phyloP scores from a whole-genome alignment of 2,113 vertebrate genomes.

The Rhinopomastus cyanomelas region DNA sequence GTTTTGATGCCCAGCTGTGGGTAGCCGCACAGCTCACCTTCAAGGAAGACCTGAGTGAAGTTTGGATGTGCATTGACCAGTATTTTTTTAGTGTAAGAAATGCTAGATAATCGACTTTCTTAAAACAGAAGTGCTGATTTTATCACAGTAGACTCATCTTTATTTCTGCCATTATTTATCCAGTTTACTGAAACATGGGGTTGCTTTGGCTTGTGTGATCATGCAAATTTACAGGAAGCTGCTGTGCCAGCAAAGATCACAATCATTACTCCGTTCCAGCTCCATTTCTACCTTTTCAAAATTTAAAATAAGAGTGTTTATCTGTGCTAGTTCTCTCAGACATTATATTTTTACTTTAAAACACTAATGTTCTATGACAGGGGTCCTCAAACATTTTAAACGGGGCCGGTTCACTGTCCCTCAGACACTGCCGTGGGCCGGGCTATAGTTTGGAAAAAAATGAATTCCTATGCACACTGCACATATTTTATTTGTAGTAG shows the following conservation, averaged over 20 bases:
- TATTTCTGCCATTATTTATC: not conserved
- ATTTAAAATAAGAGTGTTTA: not conserved
- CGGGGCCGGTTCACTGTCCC: no score
- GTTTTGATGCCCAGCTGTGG: not conserved
- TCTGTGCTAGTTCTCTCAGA: not conserved
- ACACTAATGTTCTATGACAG: not conserved
- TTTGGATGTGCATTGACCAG: not conserved
- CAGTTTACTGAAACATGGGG: not conserved
- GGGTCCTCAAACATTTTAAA: no score
- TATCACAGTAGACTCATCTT: not conserved
- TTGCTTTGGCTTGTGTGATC: not conserved
- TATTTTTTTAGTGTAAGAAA: not conserved
- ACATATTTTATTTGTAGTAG: no score
- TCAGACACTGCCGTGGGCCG: no score
- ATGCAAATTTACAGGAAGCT: not conserved
- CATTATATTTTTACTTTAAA: not conserved
- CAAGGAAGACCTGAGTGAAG: not conserved
- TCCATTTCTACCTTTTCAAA: not conserved
- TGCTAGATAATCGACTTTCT: not conserved
- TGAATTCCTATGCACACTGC: no score
- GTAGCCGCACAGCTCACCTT: not conserved
- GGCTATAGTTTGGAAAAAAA: no score
- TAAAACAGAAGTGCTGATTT: not conserved
- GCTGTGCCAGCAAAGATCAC: not conserved
- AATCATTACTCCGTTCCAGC: not conserved